phyloP scores from a whole-genome alignment of 2,113 vertebrate species.

The Cyanoramphus novaezelandiae region DNA sequence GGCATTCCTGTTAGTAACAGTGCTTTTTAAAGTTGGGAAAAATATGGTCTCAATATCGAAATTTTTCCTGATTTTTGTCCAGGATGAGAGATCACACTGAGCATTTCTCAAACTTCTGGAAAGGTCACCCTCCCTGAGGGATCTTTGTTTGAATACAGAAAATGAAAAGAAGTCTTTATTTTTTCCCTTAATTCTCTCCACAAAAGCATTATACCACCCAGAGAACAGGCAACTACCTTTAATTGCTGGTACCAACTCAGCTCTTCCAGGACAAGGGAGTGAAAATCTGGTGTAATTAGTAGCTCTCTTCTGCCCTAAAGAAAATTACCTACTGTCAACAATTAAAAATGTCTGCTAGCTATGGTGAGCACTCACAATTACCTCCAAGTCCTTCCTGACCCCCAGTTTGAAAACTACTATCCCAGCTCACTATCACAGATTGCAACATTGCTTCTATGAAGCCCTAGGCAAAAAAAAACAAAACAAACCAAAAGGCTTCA shows the following conservation, averaged over 20 bases:
- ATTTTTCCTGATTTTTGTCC: slow-evolving; percentile 37
- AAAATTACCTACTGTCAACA: background rate
- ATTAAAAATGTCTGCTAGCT: background rate
- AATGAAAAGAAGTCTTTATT: background rate
- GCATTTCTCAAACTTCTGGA: slow-evolving; percentile 43
- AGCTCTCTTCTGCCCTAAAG: background rate
- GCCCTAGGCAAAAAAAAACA: background rate
- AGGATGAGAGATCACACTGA: slow-evolving; percentile 26
- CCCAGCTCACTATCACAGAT: background rate
- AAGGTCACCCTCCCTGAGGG: slow-evolving; percentile 51
- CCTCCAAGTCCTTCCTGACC: background rate
- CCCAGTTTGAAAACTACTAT: background rate
- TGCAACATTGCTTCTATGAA: background rate
- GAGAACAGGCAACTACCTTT: background rate
- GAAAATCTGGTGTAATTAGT: slow-evolving; percentile 5
- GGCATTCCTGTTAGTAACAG: background rate
- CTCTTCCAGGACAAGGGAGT: background rate
- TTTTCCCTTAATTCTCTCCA: background rate
- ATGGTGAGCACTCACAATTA: background rate
- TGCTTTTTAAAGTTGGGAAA: slow-evolving; percentile 26
- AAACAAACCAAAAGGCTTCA: background rate
- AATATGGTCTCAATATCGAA: slow-evolving; percentile 40
- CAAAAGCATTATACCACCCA: background rate
- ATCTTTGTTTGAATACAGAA: slow-evolving; percentile 23
- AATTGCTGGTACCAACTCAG: background rate